phyloP scores from a whole-genome alignment of 2,888 invertebrate genomes.

The Athrips mouffetella region DNA sequence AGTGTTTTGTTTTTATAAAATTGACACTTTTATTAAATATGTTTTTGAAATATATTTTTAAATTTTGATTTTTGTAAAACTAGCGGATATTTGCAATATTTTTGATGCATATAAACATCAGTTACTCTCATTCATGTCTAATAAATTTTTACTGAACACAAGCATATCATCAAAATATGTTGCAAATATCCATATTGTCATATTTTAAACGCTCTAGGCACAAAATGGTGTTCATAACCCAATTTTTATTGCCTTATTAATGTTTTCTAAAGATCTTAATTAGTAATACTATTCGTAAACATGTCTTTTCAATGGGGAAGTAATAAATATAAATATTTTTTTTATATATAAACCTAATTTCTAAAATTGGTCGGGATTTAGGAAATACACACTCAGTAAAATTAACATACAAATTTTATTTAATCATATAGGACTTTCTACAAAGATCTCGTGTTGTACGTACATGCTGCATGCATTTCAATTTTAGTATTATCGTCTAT shows the following conservation, averaged over 20 bases:
- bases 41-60: constrained; percentile 51
- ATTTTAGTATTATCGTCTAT: constrained; percentile 6
- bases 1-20: constrained; percentile 63
- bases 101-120: too few species aligned
- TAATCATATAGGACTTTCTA: constrained; percentile 28
- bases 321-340: constrained; percentile 72
- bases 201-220: constrained; percentile 58
- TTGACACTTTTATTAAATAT: constrained; percentile 61
- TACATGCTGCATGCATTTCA: neutral
- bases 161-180: constrained; percentile 40
- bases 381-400: constrained; percentile 63
- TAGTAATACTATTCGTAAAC: constrained; percentile 79
- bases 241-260: constrained; percentile 63
- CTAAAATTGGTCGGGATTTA: constrained; percentile 74
- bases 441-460: constrained; percentile 15
- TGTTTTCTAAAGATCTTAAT: constrained; percentile 70
- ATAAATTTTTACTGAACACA: too few species aligned
- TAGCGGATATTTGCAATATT: constrained; percentile 43
- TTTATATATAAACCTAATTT: constrained; percentile 55
- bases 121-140: too few species aligned
- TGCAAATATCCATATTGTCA: constrained; percentile 62
- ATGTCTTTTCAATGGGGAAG: constrained; percentile 73
- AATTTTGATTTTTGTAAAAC: constrained; percentile 40
- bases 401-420: constrained; percentile 39
- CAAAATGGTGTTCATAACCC: constrained; percentile 73